A percentile compares a stretch with the other conserved stretches of the same genome.
These are phyloP conservation scores for Pogonus chalceus DNA, from an alignment of 1,140 invertebrate genomes.

Conservation along the genomic window DNA sequence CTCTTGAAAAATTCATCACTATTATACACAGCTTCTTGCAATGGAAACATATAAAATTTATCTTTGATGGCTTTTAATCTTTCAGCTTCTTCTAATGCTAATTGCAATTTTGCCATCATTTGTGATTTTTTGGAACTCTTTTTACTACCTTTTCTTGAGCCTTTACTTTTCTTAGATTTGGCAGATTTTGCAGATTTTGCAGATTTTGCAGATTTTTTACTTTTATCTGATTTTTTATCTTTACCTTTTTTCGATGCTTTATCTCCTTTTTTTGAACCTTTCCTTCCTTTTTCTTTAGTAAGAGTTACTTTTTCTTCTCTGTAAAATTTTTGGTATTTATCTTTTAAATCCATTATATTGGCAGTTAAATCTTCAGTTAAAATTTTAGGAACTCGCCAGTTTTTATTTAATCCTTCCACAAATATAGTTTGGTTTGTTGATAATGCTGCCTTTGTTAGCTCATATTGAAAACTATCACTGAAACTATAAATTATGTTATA, in stretches of 20 bases:
- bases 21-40: constrained; percentile 8
- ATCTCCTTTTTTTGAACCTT: constrained; percentile 10
- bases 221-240: not conserved
- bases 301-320: not conserved
- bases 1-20: constrained; percentile 2
- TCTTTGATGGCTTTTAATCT: constrained; percentile 4
- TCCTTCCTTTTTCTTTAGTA: constrained; percentile 8
- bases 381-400: constrained; percentile 9
- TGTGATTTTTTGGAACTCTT: constrained; percentile 14
- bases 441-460: not conserved
- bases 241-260: constrained; percentile 1
- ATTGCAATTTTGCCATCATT: not conserved
- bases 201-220: not conserved
- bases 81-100: constrained; percentile 5
- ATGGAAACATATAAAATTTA: constrained; percentile 8
- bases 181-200: not conserved
- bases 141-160: constrained; percentile 13
- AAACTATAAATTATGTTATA: constrained; percentile 11
- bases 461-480: constrained; percentile 11
- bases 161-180: constrained; percentile 2
- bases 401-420: constrained; percentile 1
- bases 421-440: constrained; percentile 4
- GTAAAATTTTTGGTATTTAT: no score
- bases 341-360: constrained; percentile 7
- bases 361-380: not conserved